Evolutionary conservation across 2,113 vertebrate genomes (phyloP).

Genomic region (Melanotaenia duboulayi): DNA sequence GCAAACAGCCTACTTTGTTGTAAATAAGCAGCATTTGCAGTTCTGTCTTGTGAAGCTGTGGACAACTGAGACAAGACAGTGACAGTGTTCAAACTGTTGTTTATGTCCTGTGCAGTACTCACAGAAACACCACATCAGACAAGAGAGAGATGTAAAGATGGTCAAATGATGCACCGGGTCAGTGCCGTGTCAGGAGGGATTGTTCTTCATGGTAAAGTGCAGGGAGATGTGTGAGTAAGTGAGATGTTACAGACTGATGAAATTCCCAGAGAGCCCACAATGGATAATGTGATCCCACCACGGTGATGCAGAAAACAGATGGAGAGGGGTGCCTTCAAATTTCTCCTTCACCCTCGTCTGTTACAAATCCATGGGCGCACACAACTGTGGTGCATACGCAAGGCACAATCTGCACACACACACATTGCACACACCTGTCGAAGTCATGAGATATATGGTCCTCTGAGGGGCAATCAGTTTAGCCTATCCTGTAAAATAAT

Average conservation of each 20-base stretch:
- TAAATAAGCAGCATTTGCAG: neutral
- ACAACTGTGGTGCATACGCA: constrained; percentile 24
- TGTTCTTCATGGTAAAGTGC: constrained; percentile 36
- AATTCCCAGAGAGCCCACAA: constrained; percentile 79
- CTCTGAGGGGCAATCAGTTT: constrained; percentile 68
- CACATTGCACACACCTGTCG: constrained; percentile 67
- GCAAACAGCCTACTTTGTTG: neutral
- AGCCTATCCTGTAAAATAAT: constrained; percentile 66
- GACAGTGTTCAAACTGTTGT: constrained; percentile 16
- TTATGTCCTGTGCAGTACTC: constrained; percentile 19
- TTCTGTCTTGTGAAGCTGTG: constrained; percentile 5
- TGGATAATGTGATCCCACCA: constrained; percentile 73
- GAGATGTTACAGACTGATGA: constrained; percentile 82
- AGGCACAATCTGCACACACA: constrained; percentile 22
- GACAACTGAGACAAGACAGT: constrained; percentile 24
- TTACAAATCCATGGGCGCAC: constrained; percentile 36
- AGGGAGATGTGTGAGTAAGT: constrained; percentile 79
- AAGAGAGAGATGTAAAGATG: constrained; percentile 23
- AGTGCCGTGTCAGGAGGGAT: constrained; percentile 46
- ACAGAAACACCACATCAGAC: constrained; percentile 23
- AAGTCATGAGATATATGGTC: constrained; percentile 55
- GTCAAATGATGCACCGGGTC: constrained; percentile 52
- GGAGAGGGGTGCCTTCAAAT: constrained; percentile 51
- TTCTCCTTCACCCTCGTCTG: constrained; percentile 40
- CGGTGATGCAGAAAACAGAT: constrained; percentile 81